Percentiles rank a stretch among this genome's conserved stretches.
phyloP scores from a whole-genome alignment of 1,140 invertebrate species.

The Elymnias hypermnestra region DNA sequence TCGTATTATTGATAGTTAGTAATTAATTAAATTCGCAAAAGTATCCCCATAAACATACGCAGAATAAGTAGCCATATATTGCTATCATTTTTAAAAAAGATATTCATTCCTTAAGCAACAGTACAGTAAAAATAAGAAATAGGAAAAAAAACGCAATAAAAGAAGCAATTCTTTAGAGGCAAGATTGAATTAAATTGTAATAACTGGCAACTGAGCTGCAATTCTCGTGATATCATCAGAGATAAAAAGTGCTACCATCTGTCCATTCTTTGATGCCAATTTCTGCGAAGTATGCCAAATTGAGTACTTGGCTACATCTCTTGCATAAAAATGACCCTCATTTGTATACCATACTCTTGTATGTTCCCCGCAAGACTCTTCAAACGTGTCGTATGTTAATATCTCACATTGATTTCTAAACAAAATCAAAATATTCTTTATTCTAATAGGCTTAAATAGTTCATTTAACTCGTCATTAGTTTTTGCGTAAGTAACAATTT shows the following conservation, averaged over 20 bases:
- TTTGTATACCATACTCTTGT: slow-evolving; percentile 24
- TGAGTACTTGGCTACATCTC: slow-evolving; percentile 33
- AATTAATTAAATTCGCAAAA: too few species aligned
- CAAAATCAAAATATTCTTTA: too few species aligned
- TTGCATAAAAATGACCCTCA: slow-evolving; percentile 31
- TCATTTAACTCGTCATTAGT: too few species aligned
- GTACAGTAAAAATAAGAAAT: not conserved
- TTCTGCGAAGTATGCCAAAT: slow-evolving; percentile 33
- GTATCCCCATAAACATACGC: too few species aligned
- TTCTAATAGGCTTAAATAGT: too few species aligned
- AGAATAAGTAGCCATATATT: too few species aligned
- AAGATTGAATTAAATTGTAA: slow-evolving; percentile 31
- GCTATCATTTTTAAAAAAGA: too few species aligned
- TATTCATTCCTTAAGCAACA: not conserved
- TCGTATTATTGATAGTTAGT: too few species aligned
- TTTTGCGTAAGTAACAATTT: too few species aligned
- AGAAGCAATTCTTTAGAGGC: slow-evolving; percentile 13
- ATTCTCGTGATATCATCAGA: slow-evolving; percentile 33
- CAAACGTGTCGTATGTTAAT: slow-evolving; percentile 7
- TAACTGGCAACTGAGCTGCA: slow-evolving; percentile 31
- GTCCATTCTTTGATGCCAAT: slow-evolving; percentile 29
- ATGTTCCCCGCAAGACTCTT: slow-evolving; percentile 9
- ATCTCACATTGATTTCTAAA: slow-evolving; percentile 9
- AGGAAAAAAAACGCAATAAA: slow-evolving; percentile 8
- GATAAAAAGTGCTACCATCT: slow-evolving; percentile 36